These are phyloP conservation scores for Oreortyx pictus DNA, from an alignment of 2,797 vertebrate genomes.

Conservation along the genomic window DNA sequence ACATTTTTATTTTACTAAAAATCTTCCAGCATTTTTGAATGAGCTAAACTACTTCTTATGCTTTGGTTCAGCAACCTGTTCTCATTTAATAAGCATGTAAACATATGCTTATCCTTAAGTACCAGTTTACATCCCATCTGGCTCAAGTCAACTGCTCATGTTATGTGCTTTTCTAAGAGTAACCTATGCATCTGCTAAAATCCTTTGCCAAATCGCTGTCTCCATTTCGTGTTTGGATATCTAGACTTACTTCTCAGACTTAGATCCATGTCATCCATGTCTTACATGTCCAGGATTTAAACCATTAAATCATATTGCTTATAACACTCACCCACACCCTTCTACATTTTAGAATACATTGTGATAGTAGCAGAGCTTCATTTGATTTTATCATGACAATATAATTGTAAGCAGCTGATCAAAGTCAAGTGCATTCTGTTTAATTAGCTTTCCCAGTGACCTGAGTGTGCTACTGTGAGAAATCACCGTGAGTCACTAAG, in stretches of 20 bases:
- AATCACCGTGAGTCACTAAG: slow-evolving; percentile 2
- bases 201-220: slow-evolving; percentile 16
- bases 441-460: slow-evolving; percentile 58
- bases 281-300: slow-evolving; percentile 9
- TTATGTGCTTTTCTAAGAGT: slow-evolving; percentile 19
- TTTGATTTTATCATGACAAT: slow-evolving; percentile 47
- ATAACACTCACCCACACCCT: slow-evolving; percentile 5
- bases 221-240: not conserved
- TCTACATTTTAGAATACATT: not conserved
- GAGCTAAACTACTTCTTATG: not conserved
- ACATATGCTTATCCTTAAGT: slow-evolving; percentile 30
- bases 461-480: slow-evolving; percentile 21
- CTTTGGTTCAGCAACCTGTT: slow-evolving; percentile 28
- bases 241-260: not conserved
- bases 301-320: not conserved
- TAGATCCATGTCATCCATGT: not conserved
- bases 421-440: slow-evolving; percentile 49
- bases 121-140: slow-evolving; percentile 50
- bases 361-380: not conserved
- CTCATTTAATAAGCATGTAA: not conserved
- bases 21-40: not conserved
- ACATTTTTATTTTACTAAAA: not conserved
- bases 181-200: slow-evolving; percentile 42
- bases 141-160: not conserved
- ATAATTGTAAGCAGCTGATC: slow-evolving; percentile 42